Base-by-base conservation (phyloP, 1,140 invertebrate genomes). In the Drosophila biarmipes region DNA sequence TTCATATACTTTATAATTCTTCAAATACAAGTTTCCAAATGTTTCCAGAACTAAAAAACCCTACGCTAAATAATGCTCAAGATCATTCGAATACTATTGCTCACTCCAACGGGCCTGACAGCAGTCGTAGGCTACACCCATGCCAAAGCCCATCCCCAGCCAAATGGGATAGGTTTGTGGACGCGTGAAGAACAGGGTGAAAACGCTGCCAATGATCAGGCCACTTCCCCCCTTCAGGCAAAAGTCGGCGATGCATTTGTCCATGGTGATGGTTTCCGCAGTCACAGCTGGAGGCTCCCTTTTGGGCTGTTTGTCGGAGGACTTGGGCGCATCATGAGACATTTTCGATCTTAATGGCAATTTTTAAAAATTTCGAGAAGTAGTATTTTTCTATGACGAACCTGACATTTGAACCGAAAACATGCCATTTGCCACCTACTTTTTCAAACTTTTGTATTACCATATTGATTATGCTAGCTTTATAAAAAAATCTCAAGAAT, bases 61-160 rank as follows among this genome's bases (percentile, higher is more conserved):
- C 43, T n/a, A 24, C 43, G n/a, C 12, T 38, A 17, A n/a, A 38
- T 38, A 11, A 38, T 29, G 51, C 15, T 40, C 8, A n/a, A n/a
- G 14, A 40, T 27, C n/a, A 6, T 48, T 51, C 21, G 7, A 15
- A 29, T 14, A 56, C 17, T 21, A n/a, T 12, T 42, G 57, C 17
- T 56, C n/a, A 59, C 46, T 76, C 40, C 62, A 43, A 8, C 73
- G 73, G 14, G 15, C 42, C 17, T 71, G 73, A 29, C 74, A 78
- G 24, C 73, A 77, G 42, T 78, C 74, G 35, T 71, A 77, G 51
- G 74, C 74, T n/a, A 78, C 5, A n/a, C 74, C 74, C 54, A 62
- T 40, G 10, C 74, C 74, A 31, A 78, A 31, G 11, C 74, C 74
- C 38, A 78, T 14, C 6, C 74, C 63, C 21, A 78, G 27, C 74